Base-by-base conservation (phyloP, 2,888 invertebrate species). In the Paralinhomoeus sp. region DNA sequence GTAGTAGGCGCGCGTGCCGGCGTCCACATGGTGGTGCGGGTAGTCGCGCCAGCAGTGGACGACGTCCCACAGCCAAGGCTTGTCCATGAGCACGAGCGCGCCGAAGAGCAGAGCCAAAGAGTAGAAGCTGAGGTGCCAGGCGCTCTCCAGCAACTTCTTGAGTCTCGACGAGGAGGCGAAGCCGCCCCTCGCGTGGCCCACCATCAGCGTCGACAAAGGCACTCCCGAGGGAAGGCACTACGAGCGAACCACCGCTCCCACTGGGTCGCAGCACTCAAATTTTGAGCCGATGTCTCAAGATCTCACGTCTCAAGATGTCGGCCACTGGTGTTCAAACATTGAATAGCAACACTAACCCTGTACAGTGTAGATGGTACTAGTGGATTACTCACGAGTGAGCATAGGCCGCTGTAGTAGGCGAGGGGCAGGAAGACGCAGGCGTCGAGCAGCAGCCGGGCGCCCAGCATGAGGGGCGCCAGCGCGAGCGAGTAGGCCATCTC, bases 1-100 rank as follows among this genome's bases (percentile, higher is more conserved):
- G 27, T 27, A 27, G 27, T 9, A 27, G 7, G 7, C 5, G 27
- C 27, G 27, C 27, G 27, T 27, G 27, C 12, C 27, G 27, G 7
- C 7, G 27, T 27, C 27, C 7, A 35, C 5, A 17, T 35, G 17
- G 35, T 57, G 57, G 35, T 48, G 51, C 9, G 57, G 57, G 42
- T 56, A 57, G 18, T 50, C 52, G 31, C 54, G 53, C 55, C 55
- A 57, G 42, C 55, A 54, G 18, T 58, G 48, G 24, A 48, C 62
- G 3, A 56, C 62, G 20, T 57, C 62, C 34, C 58, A 58, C 31
- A 64, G 57, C 56, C 58, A 59, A 24, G 54, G 53, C 36, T 55
- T 63, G 45, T 63, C 63, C n/a, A 54, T 3, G 3, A 27, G 44
- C 33, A 52, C 52, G 34, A 56, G 47, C n/a, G 47, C 37, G 21